Evolutionary conservation across 2,797 vertebrate genomes (phyloP).

Genomic region (Phataginus tricuspis): DNA sequence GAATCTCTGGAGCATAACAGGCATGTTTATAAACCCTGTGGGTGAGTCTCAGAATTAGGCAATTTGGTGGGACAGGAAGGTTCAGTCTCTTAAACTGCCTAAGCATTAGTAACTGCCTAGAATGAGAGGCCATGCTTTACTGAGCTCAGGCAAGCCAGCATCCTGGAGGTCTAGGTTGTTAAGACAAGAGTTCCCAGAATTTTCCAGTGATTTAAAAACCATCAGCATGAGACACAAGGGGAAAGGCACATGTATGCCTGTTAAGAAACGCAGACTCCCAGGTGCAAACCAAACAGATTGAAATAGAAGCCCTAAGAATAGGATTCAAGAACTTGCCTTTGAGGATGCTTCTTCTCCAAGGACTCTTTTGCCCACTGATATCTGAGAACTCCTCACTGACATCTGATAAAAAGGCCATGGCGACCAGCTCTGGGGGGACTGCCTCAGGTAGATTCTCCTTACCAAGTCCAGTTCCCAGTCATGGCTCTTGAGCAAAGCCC

Average conservation of each 20-base stretch:
- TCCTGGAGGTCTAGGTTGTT: background rate
- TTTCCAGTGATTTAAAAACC: conserved; percentile 1
- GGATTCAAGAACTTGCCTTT: background rate
- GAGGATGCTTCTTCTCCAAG: background rate
- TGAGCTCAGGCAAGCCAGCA: background rate
- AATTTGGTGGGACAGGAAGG: background rate
- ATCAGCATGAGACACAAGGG: background rate
- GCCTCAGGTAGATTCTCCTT: background rate
- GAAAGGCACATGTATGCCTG: background rate
- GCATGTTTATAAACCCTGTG: background rate
- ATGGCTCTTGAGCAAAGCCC: background rate
- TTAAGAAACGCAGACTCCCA: background rate
- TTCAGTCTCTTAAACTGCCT: background rate
- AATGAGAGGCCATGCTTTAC: background rate
- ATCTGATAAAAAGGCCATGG: background rate
- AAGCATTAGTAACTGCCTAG: background rate
- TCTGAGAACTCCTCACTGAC: background rate
- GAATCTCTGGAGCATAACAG: background rate
- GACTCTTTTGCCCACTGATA: background rate
- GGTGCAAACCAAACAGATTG: background rate
- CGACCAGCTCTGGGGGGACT: background rate
- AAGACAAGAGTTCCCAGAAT: background rate
- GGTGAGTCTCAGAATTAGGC: background rate
- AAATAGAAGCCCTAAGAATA: background rate
- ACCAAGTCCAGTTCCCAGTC: background rate